These are phyloP conservation scores for Ditylenchus weischeri DNA, from an alignment of 2,888 invertebrate genomes.

Conservation along the genomic window DNA sequence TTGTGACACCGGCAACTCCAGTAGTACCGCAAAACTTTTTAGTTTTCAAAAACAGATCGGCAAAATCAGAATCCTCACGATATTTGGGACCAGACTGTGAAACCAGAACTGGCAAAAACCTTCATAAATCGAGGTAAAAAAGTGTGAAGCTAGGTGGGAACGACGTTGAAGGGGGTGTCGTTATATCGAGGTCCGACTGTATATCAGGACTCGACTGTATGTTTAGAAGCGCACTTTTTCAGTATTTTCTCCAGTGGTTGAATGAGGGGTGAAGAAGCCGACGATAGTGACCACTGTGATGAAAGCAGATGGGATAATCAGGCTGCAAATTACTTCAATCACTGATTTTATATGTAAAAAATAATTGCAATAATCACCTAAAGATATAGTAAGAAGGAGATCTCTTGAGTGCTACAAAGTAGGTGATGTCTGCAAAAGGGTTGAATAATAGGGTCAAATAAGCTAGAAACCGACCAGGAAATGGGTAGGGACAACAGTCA, in stretches of 20 bases:
- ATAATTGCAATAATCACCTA: constrained; percentile 27
- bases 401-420: constrained; percentile 49
- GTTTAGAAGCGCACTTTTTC: constrained; percentile 46
- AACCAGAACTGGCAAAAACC: no score
- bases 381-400: constrained; percentile 56
- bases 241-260: constrained; percentile 56
- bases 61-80: no score
- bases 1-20: no score
- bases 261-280: constrained; percentile 57
- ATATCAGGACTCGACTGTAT: no score
- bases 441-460: constrained; percentile 3
- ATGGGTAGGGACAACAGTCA: constrained; percentile 55
- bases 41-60: no score
- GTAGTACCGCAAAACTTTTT: no score
- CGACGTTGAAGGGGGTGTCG: no score
- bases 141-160: no score
- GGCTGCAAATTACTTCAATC: constrained; percentile 26
- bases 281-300: constrained; percentile 57
- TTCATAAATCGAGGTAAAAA: no score
- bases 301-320: constrained; percentile 55
- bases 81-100: no score
- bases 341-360: background rate
- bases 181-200: no score
- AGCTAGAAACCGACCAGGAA: background rate
- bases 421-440: constrained; percentile 47